These are phyloP conservation scores for Hydrochoerus hydrochaeris DNA, from an alignment of 2,113 vertebrate species.

Conservation along the genomic window DNA sequence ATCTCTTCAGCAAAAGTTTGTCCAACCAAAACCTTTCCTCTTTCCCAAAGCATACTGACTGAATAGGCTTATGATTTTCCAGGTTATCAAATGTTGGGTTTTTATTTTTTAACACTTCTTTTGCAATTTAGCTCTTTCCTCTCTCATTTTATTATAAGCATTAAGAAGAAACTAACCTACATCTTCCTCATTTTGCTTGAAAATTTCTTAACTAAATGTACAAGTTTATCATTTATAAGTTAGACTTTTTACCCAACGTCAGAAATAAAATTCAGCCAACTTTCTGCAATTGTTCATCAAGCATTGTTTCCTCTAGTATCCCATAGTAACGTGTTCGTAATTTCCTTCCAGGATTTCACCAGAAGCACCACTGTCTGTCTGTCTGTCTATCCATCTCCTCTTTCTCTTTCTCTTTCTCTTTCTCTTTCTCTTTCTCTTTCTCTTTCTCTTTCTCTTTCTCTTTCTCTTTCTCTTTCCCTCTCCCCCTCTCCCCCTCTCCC, in stretches of 20 bases:
- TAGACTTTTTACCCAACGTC: background rate
- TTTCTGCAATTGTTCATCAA: constrained; percentile 38
- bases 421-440: no score
- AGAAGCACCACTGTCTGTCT: background rate
- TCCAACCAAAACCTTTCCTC: background rate
- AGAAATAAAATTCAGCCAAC: constrained; percentile 12
- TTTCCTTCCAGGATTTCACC: constrained; percentile 27
- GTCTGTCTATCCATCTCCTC: background rate
- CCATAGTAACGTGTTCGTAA: background rate
- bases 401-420: background rate
- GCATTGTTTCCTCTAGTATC: background rate
- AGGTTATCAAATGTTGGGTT: constrained; percentile 16
- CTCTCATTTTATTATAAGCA: constrained; percentile 8
- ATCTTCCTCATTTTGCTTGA: constrained; percentile 4
- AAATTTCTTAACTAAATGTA: constrained; percentile 30
- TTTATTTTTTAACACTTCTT: constrained; percentile 4
- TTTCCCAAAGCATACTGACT: constrained; percentile 42
- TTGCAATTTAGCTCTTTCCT: constrained; percentile 25
- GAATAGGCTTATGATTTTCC: constrained; percentile 24
- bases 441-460: background rate
- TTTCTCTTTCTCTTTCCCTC: background rate
- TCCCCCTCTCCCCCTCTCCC: no score
- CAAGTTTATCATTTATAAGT: background rate
- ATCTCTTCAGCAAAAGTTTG: constrained; percentile 23
- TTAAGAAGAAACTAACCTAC: constrained; percentile 12